Base-by-base conservation (phyloP, 2,888 invertebrate genomes). In the Elaeidobius kamerunicus region DNA sequence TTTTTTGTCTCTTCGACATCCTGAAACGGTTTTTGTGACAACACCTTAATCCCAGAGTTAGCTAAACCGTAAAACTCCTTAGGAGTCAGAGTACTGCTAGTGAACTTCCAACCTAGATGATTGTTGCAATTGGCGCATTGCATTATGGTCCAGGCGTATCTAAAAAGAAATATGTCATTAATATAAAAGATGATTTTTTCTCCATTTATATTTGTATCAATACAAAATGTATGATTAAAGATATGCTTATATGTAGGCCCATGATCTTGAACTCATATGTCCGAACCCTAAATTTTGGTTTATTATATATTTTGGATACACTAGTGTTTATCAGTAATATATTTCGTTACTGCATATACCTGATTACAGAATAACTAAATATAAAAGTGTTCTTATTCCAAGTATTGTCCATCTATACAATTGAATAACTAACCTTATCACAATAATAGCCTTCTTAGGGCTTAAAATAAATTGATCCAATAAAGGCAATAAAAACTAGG, bases 81-180 rank as follows among this genome's bases (percentile, higher is more conserved):
- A 1, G 90, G 90, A 50, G 77, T 76, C 43, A 89, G 71, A 59
- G 79, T 76, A 4, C 76, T 75, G 0, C 86, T 84, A n/a, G 81
- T 83, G 67, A 90, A 91, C 63, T 79, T 78, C 91, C 91, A 91
- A 2, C 91, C 91, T 61, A 90, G 76, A 67, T 91, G 91, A 36
- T 73, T 75, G 35, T 73, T 68, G 67, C 91, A 91, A 16, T 73
- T 68, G 44, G 73, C 73, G 66, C 91, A 91, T 52, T 81, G 76
- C 27, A 84, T 82, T 45, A 89, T 85, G 20, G 84, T 86, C 91
- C 91, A 91, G 3, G 85, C 82, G 67, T 90, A 91, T 18, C 88
- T 86, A 67, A 23, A 72, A 70, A 44, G n/a, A n/a, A n/a, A n/a
- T n/a, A n/a, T n/a, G n/a, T n/a, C n/a, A n/a, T n/a, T n/a, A n/a